Evolutionary conservation across 2,113 vertebrate genomes (phyloP), one percentile per base, ranked within the genome.

Genomic region (Leptosomus discolor): DNA sequence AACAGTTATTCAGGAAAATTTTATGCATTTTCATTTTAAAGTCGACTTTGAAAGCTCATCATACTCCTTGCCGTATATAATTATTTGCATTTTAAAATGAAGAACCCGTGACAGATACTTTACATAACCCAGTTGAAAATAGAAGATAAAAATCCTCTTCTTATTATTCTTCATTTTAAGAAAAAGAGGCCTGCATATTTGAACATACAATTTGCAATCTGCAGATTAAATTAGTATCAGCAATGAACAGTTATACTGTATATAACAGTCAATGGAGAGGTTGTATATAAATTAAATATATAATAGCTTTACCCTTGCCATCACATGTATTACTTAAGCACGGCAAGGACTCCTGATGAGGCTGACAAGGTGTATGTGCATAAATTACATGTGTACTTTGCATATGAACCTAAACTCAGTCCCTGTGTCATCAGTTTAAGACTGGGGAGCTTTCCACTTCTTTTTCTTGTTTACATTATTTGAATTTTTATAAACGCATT

Each of bases 51-150:
- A 97, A 85, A 64, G 84, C 61, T 95, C 86, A 88, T 85, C 92
- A 65, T 48, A 64, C 34, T 94, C 57, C 34, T 57, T 95, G 95
- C 78, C 94, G 79, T 94, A 93, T 65, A 83, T 76, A 92, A 93
- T 96, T 92, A 95, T 94, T 95, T 95, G 94, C 75, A 87, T 94
- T 94, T 96, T 46, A 92, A 97, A 92, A 78, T 82, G 64, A 94
- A 94, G 64, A 94, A 61, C 56, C 41, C 64, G 8, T 96, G 91
- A 97, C 83, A 96, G 91, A 94, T 48, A 82, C 70, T 94, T 96
- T 82, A 95, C 82, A 87, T 91, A 95, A 91, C 61, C 13, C 63
- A 0, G 4, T 9, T 87, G 84, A 93, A 95, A 81, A 84, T 2
- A 94, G 73, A 92, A 88, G 78, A 89, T 17, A 8, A 91, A 92